These are phyloP conservation scores for Neolamprologus kungweensis DNA, from an alignment of 2,113 vertebrate species.

Conservation along the genomic window DNA sequence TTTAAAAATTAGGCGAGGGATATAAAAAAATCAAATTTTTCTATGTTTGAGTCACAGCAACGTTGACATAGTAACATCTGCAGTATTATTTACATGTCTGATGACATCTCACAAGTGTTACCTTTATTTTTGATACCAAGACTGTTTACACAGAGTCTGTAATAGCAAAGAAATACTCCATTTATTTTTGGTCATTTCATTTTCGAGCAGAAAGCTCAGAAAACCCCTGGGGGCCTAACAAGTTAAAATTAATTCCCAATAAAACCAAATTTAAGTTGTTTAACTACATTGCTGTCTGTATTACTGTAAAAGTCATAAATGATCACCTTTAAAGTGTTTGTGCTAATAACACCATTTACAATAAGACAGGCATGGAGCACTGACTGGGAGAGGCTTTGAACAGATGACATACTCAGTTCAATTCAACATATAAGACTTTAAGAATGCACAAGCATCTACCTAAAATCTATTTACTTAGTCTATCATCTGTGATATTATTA, in stretches of 20 bases:
- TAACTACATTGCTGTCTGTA: background rate
- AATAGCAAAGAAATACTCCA: background rate
- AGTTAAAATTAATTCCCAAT: background rate
- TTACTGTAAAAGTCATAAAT: background rate
- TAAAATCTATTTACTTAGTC: background rate
- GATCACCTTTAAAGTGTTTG: background rate
- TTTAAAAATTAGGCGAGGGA: background rate
- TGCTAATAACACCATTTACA: background rate
- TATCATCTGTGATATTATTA: background rate
- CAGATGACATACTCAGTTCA: background rate
- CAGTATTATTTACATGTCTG: background rate
- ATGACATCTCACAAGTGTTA: background rate
- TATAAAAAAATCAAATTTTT: fast-evolving
- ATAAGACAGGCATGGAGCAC: background rate
- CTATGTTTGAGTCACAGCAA: background rate
- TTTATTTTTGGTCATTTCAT: background rate
- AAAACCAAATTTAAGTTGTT: background rate
- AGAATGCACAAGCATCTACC: background rate
- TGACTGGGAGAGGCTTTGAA: background rate
- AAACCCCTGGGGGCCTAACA: background rate
- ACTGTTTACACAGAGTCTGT: background rate
- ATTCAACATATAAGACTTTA: background rate
- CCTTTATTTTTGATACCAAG: background rate
- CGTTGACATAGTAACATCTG: background rate
- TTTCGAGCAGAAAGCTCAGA: background rate